phyloP scores from a whole-genome alignment of 2,113 vertebrate species.

The Corvus cornix region DNA sequence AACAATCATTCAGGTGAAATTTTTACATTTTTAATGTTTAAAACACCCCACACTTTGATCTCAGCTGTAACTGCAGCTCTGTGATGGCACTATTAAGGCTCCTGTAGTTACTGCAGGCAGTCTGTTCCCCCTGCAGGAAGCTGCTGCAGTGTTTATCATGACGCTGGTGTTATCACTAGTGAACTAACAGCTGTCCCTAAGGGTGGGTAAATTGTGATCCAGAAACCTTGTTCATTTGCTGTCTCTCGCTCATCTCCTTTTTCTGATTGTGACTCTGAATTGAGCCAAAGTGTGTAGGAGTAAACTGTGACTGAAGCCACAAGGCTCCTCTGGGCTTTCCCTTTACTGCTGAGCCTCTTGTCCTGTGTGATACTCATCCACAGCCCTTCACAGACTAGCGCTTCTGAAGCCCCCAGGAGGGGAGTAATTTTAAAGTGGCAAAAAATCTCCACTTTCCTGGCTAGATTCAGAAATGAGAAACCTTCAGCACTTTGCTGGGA shows the following conservation, averaged over 20 bases:
- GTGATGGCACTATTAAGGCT: neutral
- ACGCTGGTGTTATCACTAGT: neutral
- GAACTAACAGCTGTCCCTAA: neutral
- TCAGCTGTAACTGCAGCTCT: neutral
- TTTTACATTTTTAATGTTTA: neutral
- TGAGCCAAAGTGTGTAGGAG: neutral
- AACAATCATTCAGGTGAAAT: neutral
- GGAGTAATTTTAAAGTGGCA: neutral
- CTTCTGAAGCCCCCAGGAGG: neutral
- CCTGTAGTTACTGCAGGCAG: neutral
- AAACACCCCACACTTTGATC: neutral
- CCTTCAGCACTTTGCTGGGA: neutral
- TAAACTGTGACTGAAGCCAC: neutral
- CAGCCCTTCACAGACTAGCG: fast-evolving
- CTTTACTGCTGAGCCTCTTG: neutral
- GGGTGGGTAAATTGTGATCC: neutral
- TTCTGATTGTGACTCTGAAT: neutral
- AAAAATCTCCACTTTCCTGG: neutral
- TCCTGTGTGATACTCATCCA: fast-evolving
- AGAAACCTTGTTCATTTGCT: neutral
- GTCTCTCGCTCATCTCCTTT: neutral
- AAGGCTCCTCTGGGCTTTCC: neutral
- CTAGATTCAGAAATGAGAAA: neutral
- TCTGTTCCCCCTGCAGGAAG: neutral
- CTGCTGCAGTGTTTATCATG: neutral